Evolutionary conservation across 2,797 vertebrate species (phyloP).

Genomic region (Eulemur rubriventer): DNA sequence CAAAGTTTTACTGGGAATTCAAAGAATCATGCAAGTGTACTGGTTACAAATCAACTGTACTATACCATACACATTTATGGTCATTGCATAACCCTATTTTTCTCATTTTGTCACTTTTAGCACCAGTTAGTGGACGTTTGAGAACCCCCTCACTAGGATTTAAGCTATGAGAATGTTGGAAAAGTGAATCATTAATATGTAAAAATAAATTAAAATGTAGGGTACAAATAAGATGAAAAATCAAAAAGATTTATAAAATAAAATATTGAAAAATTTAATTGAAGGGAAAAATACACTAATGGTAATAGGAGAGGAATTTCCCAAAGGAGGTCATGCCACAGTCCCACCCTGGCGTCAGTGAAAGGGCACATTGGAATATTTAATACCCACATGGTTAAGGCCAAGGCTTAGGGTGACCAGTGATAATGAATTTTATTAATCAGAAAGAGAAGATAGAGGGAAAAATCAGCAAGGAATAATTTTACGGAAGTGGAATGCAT

Average conservation of each 20-base stretch:
- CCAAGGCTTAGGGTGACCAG: neutral
- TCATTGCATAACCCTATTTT: neutral
- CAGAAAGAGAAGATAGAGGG: neutral
- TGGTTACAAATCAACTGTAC: neutral
- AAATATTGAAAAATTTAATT: slow-evolving; percentile 12
- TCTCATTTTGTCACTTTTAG: neutral
- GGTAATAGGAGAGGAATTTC: neutral
- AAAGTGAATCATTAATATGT: neutral
- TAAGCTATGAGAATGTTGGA: neutral
- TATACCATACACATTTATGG: too few species aligned
- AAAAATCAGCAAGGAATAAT: neutral
- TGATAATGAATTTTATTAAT: neutral
- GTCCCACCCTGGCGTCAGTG: neutral
- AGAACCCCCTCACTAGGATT: neutral
- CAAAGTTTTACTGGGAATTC: neutral
- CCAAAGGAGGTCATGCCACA: neutral
- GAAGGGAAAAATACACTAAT: neutral
- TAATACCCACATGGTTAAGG: neutral
- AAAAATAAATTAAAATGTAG: neutral
- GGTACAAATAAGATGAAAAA: neutral
- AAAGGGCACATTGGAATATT: neutral
- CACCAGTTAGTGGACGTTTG: neutral
- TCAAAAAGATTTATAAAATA: neutral
- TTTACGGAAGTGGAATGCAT: neutral
- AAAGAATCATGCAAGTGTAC: neutral